Evolutionary conservation across 30 jellyfish, hydroid and myxozoan genomes (phyloP).

Genomic region (Calvadosia cruxmelitensis): DNA sequence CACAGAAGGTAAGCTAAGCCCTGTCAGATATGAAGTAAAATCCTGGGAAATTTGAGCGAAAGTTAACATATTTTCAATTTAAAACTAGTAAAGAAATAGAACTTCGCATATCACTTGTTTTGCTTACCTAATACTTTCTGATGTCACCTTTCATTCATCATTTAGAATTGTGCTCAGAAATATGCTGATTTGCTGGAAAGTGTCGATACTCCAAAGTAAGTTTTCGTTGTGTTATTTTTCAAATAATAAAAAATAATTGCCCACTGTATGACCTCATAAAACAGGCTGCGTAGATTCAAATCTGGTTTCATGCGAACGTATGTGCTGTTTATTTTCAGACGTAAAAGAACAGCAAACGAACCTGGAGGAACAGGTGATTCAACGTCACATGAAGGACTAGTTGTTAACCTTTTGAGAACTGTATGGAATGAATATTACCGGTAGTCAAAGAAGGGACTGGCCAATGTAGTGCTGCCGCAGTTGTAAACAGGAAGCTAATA

Average conservation of each 20-base stretch:
- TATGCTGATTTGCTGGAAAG: constrained; percentile 62
- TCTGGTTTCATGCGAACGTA: neutral
- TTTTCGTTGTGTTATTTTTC: neutral
- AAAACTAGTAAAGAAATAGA: no score
- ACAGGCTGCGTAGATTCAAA: neutral
- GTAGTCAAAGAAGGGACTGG: no score
- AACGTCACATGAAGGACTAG: neutral
- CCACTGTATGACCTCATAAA: neutral
- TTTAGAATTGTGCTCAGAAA: constrained; percentile 75
- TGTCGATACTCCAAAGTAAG: constrained; percentile 76
- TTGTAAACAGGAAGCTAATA: no score
- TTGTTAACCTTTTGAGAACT: neutral
- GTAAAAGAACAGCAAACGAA: constrained; percentile 60
- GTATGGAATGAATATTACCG: neutral
- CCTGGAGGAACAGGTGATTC: constrained; percentile 54
- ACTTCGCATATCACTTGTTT: no score
- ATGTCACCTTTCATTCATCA: no score
- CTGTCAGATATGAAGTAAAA: no score
- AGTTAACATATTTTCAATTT: no score
- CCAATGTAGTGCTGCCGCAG: no score
- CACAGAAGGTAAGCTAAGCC: constrained; percentile 88
- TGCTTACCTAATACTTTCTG: no score
- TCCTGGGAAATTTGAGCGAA: no score
- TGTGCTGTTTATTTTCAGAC: constrained; percentile 11
- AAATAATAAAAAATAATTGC: no score